Percentiles rank a stretch among this genome's conserved stretches.
These are phyloP conservation scores for Sula dactylatra DNA, from an alignment of 2,113 vertebrate genomes.

Conservation along the genomic window DNA sequence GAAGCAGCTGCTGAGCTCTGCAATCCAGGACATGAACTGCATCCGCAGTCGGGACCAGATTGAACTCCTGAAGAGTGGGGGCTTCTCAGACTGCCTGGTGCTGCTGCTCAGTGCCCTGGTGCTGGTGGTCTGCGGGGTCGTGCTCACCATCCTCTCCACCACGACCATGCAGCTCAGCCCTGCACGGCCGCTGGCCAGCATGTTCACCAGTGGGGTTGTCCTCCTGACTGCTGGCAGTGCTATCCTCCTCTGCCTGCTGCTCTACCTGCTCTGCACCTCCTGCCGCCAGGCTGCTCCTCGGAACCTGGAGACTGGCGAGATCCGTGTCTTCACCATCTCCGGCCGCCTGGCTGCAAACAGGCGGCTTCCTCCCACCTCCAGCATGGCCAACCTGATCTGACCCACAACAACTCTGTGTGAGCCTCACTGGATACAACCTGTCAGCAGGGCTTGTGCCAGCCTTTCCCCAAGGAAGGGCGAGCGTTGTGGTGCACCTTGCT, in stretches of 20 bases:
- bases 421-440: not conserved
- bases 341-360: conserved; percentile 78
- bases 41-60: conserved; percentile 87
- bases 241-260: conserved; percentile 80
- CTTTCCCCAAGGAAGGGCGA: not conserved
- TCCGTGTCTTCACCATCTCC: conserved; percentile 89
- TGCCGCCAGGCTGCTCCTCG: conserved; percentile 24
- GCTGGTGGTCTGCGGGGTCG: conserved; percentile 84
- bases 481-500: not conserved
- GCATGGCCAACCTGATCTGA: conserved; percentile 92
- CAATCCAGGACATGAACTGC: conserved; percentile 98
- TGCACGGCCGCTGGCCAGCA: conserved; percentile 77
- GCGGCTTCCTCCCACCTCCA: conserved; percentile 87
- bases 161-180: conserved; percentile 79
- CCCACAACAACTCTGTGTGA: not conserved
- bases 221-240: conserved; percentile 80
- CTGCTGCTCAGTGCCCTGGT: conserved; percentile 85
- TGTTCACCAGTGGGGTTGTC: conserved; percentile 90
- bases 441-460: not conserved
- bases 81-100: conserved; percentile 85
- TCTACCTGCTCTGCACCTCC: conserved; percentile 77
- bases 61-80: conserved; percentile 90
- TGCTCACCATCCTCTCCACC: conserved; percentile 85
- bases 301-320: not conserved
- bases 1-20: conserved; percentile 96